Conservation (phyloP, 1,140 invertebrate genomes). For the Leptopilina boulardi region DNA sequence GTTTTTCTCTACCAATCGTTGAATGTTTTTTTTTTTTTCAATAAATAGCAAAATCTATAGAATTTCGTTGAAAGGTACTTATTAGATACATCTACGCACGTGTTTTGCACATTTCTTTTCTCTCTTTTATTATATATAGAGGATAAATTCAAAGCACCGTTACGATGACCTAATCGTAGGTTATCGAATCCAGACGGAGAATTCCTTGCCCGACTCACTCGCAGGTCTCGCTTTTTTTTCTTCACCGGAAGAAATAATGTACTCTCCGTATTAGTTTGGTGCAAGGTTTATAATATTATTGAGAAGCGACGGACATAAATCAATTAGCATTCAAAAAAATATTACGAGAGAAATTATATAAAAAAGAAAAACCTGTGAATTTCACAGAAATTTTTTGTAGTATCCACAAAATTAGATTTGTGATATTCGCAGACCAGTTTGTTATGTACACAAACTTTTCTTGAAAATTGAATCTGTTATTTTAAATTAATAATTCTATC, state of each 20-base stretch:
- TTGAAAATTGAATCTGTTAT: too few relatives aligned
- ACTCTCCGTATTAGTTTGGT: not conserved
- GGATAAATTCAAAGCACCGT: slow-evolving; percentile 60
- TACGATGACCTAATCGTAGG: slow-evolving; percentile 63
- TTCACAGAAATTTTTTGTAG: too few relatives aligned
- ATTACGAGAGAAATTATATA: too few relatives aligned
- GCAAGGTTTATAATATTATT: not conserved
- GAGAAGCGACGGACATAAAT: not conserved
- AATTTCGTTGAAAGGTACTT: not conserved
- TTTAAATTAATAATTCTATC: too few relatives aligned
- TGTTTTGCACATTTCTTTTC: slow-evolving; percentile 49
- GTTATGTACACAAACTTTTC: too few relatives aligned
- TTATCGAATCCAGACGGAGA: slow-evolving; percentile 49
- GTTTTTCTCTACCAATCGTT: too few relatives aligned
- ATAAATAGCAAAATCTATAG: too few relatives aligned
- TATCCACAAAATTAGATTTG: too few relatives aligned
- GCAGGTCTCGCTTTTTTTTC: slow-evolving; percentile 26
- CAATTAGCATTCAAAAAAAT: too few relatives aligned
- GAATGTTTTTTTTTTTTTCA: too few relatives aligned
- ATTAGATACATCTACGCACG: not conserved
- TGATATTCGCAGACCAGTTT: too few relatives aligned
- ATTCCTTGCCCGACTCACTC: slow-evolving; percentile 14
- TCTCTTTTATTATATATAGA: slow-evolving; percentile 49
- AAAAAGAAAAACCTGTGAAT: too few relatives aligned
- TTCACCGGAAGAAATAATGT: slow-evolving; percentile 21